phyloP scores from a whole-genome alignment of 2,797 vertebrate species.

The Phalanger gymnotis region DNA sequence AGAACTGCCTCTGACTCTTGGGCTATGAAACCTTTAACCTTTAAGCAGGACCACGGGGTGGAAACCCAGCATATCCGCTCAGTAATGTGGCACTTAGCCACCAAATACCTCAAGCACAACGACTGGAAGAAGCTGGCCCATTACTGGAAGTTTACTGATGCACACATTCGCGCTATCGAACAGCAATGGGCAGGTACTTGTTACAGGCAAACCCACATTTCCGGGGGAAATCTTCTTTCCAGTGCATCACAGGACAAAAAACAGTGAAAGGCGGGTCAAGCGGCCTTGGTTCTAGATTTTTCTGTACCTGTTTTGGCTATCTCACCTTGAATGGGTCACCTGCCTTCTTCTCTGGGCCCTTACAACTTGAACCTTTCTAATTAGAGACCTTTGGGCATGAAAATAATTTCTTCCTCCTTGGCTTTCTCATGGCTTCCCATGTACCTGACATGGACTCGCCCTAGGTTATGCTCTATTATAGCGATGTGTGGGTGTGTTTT shows the following conservation, averaged over 20 bases:
- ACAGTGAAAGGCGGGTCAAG: accelerated
- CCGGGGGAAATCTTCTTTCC: not conserved
- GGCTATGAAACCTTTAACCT: constrained; percentile 85
- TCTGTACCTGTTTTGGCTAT: not conserved
- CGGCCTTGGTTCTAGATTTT: not conserved
- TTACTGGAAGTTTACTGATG: constrained; percentile 92
- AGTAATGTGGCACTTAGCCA: constrained; percentile 92
- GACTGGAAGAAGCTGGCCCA: constrained; percentile 93
- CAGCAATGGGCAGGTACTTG: constrained; percentile 88
- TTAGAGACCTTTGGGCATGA: not conserved
- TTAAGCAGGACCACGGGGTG: constrained; percentile 90
- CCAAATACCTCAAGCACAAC: constrained; percentile 86
- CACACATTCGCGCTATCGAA: constrained; percentile 90
- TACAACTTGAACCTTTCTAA: too few species aligned
- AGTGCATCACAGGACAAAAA: not conserved
- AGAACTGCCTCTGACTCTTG: constrained; percentile 81
- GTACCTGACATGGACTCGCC: not conserved
- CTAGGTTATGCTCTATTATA: not conserved
- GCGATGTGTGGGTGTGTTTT: not conserved
- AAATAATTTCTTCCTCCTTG: not conserved
- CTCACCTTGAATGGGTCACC: accelerated
- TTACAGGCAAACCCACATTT: not conserved
- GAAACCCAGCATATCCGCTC: constrained; percentile 93
- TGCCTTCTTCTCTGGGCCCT: not conserved
- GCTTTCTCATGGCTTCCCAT: not conserved